Percentiles rank a stretch among this genome's conserved stretches.
Conservation (phyloP, 2,113 vertebrate genomes). For the Pachycephala philippinensis region DNA sequence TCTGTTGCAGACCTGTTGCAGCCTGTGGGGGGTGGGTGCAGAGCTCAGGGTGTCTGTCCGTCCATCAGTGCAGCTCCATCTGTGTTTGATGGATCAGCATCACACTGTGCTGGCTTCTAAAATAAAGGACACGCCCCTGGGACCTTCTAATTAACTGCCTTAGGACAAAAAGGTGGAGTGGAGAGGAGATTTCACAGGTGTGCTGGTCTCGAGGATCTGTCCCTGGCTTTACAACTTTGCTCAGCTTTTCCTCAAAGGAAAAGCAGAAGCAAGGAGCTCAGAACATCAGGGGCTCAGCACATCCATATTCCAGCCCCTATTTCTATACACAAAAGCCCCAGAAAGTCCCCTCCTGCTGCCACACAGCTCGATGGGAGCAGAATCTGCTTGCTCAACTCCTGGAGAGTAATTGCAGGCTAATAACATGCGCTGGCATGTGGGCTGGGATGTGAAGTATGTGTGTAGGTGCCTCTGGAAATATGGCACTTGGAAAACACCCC, state of each 20-base stretch:
- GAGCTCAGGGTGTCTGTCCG: background rate
- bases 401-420: background rate
- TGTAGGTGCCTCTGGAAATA: conserved; percentile 44
- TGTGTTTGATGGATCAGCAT: rapidly evolving
- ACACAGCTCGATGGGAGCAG: background rate
- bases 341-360: background rate
- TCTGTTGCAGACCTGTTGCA: background rate
- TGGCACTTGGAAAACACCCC: conserved; percentile 40
- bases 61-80: background rate
- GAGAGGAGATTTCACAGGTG: background rate
- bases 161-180: background rate
- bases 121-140: background rate
- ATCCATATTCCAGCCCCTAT: background rate
- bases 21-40: background rate
- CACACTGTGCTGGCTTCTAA: rapidly evolving
- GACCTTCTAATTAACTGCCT: background rate
- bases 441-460: background rate
- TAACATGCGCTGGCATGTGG: conserved; percentile 24
- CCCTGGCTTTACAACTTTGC: background rate
- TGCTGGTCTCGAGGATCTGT: rapidly evolving
- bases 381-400: conserved; percentile 1
- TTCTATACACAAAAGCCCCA: background rate
- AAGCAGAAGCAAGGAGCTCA: background rate
- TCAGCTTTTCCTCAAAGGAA: background rate
- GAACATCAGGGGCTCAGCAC: background rate